Evolutionary conservation across 2,113 vertebrate species (phyloP).

Genomic region (Embiotoca jacksoni): DNA sequence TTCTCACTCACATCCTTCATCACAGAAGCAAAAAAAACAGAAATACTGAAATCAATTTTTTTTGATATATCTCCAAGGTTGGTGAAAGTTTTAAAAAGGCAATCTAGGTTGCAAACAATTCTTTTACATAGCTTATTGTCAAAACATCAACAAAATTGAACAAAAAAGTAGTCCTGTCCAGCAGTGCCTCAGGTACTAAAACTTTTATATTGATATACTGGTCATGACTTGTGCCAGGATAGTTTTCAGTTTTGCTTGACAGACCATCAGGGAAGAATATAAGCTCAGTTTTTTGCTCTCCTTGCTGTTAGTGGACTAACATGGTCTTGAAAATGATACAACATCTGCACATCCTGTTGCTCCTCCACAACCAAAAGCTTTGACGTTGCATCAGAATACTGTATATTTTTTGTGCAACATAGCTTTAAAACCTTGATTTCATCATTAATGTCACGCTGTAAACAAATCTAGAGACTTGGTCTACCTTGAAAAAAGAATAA

Average conservation of each 20-base stretch:
- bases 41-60: no score
- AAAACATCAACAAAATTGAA: neutral
- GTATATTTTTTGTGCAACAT: conserved; percentile 50
- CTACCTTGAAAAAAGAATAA: conserved; percentile 50
- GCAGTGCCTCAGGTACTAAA: neutral
- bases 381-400: conserved; percentile 68
- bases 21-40: no score
- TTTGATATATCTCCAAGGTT: no score
- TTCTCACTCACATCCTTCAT: no score
- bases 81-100: no score
- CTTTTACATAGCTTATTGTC: neutral
- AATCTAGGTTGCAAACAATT: no score
- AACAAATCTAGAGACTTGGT: conserved; percentile 64
- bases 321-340: conserved; percentile 10
- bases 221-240: neutral
- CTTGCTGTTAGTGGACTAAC: conserved; percentile 39
- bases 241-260: neutral
- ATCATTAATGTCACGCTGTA: conserved; percentile 41
- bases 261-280: neutral
- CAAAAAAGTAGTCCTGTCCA: neutral
- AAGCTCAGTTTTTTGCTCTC: neutral
- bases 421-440: conserved; percentile 72
- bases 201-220: conserved; percentile 8
- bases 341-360: neutral
- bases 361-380: conserved; percentile 11